These are phyloP conservation scores for Ciona savignyi DNA, from an alignment of 23 tunicate genomes.

Conservation along the genomic window DNA sequence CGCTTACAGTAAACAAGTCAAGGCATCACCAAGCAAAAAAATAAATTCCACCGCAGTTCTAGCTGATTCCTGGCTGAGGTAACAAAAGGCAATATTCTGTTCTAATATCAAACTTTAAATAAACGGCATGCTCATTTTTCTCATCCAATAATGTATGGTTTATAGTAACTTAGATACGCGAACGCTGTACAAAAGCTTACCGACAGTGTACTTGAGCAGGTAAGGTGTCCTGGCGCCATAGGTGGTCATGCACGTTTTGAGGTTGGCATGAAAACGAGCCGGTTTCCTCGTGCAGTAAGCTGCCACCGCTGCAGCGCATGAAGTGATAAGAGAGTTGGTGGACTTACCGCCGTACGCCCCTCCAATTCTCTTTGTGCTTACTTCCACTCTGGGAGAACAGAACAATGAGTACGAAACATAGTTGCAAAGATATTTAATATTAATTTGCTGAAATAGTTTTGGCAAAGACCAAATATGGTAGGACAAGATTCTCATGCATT, in stretches of 20 bases:
- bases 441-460: no score
- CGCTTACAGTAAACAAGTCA: no score
- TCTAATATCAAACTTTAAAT: background rate
- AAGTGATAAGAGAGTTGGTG: constrained; percentile 35
- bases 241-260: constrained; percentile 70
- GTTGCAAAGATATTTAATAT: no score
- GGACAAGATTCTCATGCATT: no score
- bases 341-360: constrained; percentile 97
- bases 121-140: background rate
- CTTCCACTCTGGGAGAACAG: constrained; percentile 44
- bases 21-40: no score
- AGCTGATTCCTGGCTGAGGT: background rate
- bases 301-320: constrained; percentile 62
- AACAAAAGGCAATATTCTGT: no score
- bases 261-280: constrained; percentile 45
- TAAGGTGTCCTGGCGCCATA: constrained; percentile 58
- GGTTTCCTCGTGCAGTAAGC: constrained; percentile 65
- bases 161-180: background rate
- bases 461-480: no score
- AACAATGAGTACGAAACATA: no score
- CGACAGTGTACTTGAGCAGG: constrained; percentile 42
- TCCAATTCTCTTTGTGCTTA: constrained; percentile 60
- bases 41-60: background rate
- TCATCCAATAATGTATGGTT: no score
- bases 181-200: no score